Evolutionary conservation across 2,797 vertebrate genomes (phyloP), one percentile per base, ranked within the genome.

Genomic region (Rhabdophis nuchalis): DNA sequence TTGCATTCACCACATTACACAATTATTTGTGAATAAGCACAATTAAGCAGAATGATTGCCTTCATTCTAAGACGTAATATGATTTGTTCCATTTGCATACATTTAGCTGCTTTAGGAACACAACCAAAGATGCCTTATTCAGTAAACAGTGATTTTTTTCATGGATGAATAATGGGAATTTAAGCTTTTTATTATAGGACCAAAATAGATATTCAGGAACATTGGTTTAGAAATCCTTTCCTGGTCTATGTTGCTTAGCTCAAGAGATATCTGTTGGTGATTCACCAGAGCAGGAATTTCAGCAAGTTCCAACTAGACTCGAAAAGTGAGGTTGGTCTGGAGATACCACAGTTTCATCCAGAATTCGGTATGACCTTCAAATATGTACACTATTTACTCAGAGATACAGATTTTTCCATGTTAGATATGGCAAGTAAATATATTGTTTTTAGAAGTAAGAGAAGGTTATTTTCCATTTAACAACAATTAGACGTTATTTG

Each of bases 351-450:
- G 53, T 82, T 61, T 85, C 25, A 46, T 82, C 32, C 85, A 50
- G 61, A 89, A 89, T 60, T 92, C 20, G 32, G 32, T 60, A 36
- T 56, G 27, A 50, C 25, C 18, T 90, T 36, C 32, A 91, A 89
- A 58, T 86, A 89, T 87, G 54, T 58, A 8, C 18, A 53, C 85
- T 87, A n/a, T 87, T 92, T 92, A 58, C 88, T 32, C 20, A 60
- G 27, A 82, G 61, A 50, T 93, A 61, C 46, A 87, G 56, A 77
- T 54, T 57, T 89, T 93, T 91, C 56, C 89, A 91, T 85, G 89
- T 50, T 91, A 46, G 68, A 87, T 86, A 46, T 82, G 86, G 32
- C 56, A 64, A 61, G 86, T 88, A 93, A 91, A 88, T 53, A 86
- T 14, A 52, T 1, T 5, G 86, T 91, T 13, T 91, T 85, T 50